These are phyloP conservation scores for honey bee (Apis mellifera) DNA, from an alignment of 1,140 invertebrate genomes.

Conservation along the genomic window Amel_HAv3.1 CM009935.2:2014001-2014500, in stretches of 20 bases:
- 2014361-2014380: no score
- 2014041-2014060: neutral
- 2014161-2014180: neutral
- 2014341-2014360: neutral
- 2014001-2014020: neutral
- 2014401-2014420: neutral
- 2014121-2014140: conserved; percentile 66
- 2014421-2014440: neutral
- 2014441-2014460: neutral
- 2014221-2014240: conserved; percentile 11
- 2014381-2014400: neutral
- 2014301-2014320: conserved; percentile 18
- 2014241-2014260: conserved; percentile 55
- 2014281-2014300: conserved; percentile 10
- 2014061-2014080: conserved; percentile 40
- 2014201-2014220: neutral
- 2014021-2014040: no score
- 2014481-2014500: neutral
- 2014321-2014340: neutral
- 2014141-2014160: conserved; percentile 54
- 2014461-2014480: neutral
- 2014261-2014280: conserved; percentile 40
- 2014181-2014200: conserved; percentile 41
- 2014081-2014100: conserved; percentile 52
- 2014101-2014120: conserved; percentile 54